A percentile compares a stretch with the other conserved stretches of the same genome.
These are phyloP conservation scores for Centropristis striata DNA, from an alignment of 2,113 vertebrate genomes.

Conservation along the genomic window DNA sequence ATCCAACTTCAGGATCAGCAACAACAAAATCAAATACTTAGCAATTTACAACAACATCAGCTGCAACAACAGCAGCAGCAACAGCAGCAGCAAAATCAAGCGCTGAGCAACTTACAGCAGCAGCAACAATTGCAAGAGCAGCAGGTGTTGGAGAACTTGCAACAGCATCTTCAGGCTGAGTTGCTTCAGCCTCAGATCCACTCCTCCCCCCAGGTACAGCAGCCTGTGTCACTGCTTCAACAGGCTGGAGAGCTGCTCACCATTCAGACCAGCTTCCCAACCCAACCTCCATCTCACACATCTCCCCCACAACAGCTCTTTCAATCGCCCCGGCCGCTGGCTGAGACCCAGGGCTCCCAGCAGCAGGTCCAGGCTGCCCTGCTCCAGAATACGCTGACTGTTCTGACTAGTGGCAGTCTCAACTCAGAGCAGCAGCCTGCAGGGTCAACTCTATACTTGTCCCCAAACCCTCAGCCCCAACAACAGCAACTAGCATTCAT, in stretches of 20 bases:
- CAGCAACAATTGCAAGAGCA: conserved; percentile 81
- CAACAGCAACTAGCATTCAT: conserved; percentile 91
- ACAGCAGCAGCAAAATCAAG: conserved; percentile 76
- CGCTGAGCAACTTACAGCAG: conserved; percentile 78
- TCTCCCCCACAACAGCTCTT: conserved; percentile 90
- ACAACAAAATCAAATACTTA: conserved; percentile 81
- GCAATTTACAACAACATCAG: conserved; percentile 81
- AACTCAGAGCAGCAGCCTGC: conserved; percentile 89
- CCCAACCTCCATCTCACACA: conserved; percentile 88
- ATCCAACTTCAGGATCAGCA: conserved; percentile 82
- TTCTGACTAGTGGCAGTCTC: conserved; percentile 89
- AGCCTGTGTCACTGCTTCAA: conserved; percentile 91
- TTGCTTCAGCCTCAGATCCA: conserved; percentile 92
- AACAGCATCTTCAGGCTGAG: conserved; percentile 87
- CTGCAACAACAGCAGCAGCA: conserved; percentile 74
- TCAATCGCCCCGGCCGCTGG: conserved; percentile 80
- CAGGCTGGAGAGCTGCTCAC: conserved; percentile 93
- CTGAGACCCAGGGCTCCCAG: conserved; percentile 84
- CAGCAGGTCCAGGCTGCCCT: conserved; percentile 93
- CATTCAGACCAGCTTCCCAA: conserved; percentile 93
- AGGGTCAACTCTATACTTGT: conserved; percentile 90
- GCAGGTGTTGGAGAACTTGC: conserved; percentile 86
- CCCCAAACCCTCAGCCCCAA: conserved; percentile 84
- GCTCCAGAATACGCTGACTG: conserved; percentile 90
- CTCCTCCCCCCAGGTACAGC: conserved; percentile 74